Percentiles rank a stretch among this genome's conserved stretches.
Evolutionary conservation across 2,797 vertebrate genomes (phyloP).

Genomic region (Myotis myotis): DNA sequence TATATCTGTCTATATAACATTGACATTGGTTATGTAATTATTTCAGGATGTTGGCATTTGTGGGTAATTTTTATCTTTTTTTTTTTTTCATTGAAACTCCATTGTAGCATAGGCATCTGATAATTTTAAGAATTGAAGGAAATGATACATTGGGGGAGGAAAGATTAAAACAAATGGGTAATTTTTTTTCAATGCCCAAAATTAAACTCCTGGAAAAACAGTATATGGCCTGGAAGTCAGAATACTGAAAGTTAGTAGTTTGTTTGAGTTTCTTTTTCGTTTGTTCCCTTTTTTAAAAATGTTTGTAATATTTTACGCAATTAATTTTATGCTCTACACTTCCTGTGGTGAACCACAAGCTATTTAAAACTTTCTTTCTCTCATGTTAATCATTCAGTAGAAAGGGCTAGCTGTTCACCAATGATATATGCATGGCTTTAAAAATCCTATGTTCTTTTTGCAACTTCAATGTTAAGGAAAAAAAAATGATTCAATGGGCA

Average conservation of each 20-base stretch:
- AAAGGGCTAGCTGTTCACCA: slow-evolving; percentile 27
- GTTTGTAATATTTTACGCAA: neutral
- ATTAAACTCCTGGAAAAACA: neutral
- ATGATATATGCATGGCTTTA: neutral
- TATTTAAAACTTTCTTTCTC: slow-evolving; percentile 48
- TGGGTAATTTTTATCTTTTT: neutral
- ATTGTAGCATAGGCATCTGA: neutral
- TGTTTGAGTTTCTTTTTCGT: slow-evolving; percentile 27
- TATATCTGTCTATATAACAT: neutral
- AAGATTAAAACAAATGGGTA: too few species aligned
- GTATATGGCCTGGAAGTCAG: neutral
- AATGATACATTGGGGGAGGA: neutral
- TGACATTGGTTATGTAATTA: neutral
- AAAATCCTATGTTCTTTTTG: neutral
- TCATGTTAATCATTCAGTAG: slow-evolving; percentile 48
- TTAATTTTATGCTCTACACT: slow-evolving; percentile 25
- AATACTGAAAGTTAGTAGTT: neutral
- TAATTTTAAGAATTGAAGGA: slow-evolving; percentile 32
- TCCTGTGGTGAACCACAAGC: slow-evolving; percentile 48
- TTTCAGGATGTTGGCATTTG: neutral
- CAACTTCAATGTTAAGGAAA: neutral
- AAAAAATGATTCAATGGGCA: neutral
- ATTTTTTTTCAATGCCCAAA: neutral
- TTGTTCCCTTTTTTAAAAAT: neutral
- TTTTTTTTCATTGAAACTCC: neutral